Percentiles rank a stretch among this genome's conserved stretches.
Evolutionary conservation across 37 sponge, comb jelly and placozoan species (phyloP).

Genomic region (Diacarnus erythraeanus): DNA sequence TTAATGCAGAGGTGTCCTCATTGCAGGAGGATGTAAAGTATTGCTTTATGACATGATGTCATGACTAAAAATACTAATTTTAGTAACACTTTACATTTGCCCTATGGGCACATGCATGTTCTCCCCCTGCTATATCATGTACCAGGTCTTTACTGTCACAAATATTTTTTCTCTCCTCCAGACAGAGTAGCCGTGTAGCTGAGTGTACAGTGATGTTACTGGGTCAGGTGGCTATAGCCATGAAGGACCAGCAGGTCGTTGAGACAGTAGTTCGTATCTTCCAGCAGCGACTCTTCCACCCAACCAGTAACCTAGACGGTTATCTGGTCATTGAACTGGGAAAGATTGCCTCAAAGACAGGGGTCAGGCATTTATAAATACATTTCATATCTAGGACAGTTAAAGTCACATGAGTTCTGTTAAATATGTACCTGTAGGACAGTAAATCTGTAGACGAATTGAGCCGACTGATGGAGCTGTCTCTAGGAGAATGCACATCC

Average conservation of each 20-base stretch:
- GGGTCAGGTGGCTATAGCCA: slow-evolving; percentile 38
- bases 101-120: too few relatives aligned
- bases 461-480: slow-evolving; percentile 46
- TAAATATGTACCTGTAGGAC: slow-evolving; percentile 18
- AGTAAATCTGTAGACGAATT: slow-evolving; percentile 11
- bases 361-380: slow-evolving; percentile 17
- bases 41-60: too few relatives aligned
- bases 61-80: too few relatives aligned
- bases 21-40: too few relatives aligned
- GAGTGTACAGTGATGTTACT: slow-evolving; percentile 63
- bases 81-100: too few relatives aligned
- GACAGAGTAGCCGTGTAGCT: slow-evolving; percentile 3
- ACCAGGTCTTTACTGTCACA: too few relatives aligned
- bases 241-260: slow-evolving; percentile 19
- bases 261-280: slow-evolving; percentile 30
- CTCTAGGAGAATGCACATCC: slow-evolving; percentile 26
- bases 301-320: slow-evolving; percentile 43
- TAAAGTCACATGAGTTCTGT: neutral
- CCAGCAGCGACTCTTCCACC: slow-evolving; percentile 62
- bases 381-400: neutral
- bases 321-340: slow-evolving; percentile 51
- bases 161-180: too few relatives aligned
- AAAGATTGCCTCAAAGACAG: slow-evolving; percentile 54
- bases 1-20: too few relatives aligned
- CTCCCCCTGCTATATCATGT: too few relatives aligned